Evolutionary conservation across 2,113 vertebrate species (phyloP).

Genomic region (Acrocephalus kingi): DNA sequence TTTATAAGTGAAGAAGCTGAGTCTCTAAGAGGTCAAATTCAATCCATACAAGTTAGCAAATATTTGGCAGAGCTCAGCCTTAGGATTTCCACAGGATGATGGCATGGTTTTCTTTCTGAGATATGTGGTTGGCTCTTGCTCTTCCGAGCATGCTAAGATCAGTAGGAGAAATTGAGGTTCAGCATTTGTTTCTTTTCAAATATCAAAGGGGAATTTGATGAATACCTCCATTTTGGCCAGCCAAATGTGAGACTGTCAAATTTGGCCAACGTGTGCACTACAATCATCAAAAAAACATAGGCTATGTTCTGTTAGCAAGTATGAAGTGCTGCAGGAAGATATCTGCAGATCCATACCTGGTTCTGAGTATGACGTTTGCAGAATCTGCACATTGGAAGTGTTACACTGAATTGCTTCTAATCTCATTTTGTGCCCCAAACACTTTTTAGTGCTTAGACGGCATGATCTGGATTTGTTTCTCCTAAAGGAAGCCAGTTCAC

Average conservation of each 20-base stretch:
- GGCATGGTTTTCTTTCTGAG: background rate
- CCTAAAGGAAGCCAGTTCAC: background rate
- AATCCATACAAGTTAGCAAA: background rate
- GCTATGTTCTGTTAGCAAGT: background rate
- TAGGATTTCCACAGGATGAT: background rate
- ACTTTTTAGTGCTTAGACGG: background rate
- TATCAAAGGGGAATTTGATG: background rate
- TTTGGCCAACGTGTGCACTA: background rate
- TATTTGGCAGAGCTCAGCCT: background rate
- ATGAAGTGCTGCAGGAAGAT: background rate
- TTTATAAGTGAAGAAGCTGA: background rate
- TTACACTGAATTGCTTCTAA: background rate
- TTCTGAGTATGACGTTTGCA: background rate
- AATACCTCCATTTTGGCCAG: background rate
- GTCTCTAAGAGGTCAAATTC: background rate
- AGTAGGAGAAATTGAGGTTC: background rate
- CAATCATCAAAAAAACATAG: background rate
- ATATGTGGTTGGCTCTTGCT: background rate
- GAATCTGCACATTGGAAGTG: accelerated
- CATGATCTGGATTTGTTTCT: background rate
- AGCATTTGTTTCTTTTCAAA: background rate
- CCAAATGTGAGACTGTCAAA: background rate
- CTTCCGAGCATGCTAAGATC: background rate
- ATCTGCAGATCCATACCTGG: background rate
- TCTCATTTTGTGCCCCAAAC: background rate